Evolutionary conservation across 2,113 vertebrate species (phyloP), one percentile per base, ranked within the genome.

Genomic region (Tinamus guttatus): DNA sequence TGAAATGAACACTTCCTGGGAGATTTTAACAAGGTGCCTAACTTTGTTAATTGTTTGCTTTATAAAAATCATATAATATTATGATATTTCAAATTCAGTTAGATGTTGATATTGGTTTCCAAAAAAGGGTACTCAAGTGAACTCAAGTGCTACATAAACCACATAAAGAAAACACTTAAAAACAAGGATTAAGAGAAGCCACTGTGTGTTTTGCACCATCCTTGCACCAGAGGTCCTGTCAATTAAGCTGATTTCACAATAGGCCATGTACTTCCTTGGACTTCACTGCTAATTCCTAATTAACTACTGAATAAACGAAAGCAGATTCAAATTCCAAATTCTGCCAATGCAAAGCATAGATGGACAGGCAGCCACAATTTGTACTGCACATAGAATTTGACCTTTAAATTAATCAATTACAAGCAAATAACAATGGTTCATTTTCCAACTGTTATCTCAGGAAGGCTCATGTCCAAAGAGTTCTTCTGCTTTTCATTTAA

Each of bases 401-500:
- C 96, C 94, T 98, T 98, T 96, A 65, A 82, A 70, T 81, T 77
- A 94, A 96, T 89, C 76, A 63, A 88, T 81, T 96, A 95, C 96
- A 84, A 92, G 17, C 14, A 75, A 60, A 64, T 95, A 93, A 96
- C 79, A 97, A 81, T 94, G 65, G 85, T 81, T 75, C n/a, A 87
- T 89, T 95, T 97, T 84, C 34, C 32, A 56, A 40, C 52, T 65
- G 32, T 52, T 83, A 38, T 76, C 54, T 92, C 77, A 96, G 95
- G 92, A 80, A 93, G 73, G 54, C 38, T 74, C 9, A 81, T 93
- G 94, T 94, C 87, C 93, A 94, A 95, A 93, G 67, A 89, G 38
- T 78, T 71, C 62, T 93, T n/a, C 8, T 96, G 54, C 82, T 95
- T 97, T 97, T 98, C 65, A 96, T 97, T 97, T 96, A 96, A 97